Evolutionary conservation across 1,140 invertebrate genomes (phyloP).

Genomic region (Megathymus violae): DNA sequence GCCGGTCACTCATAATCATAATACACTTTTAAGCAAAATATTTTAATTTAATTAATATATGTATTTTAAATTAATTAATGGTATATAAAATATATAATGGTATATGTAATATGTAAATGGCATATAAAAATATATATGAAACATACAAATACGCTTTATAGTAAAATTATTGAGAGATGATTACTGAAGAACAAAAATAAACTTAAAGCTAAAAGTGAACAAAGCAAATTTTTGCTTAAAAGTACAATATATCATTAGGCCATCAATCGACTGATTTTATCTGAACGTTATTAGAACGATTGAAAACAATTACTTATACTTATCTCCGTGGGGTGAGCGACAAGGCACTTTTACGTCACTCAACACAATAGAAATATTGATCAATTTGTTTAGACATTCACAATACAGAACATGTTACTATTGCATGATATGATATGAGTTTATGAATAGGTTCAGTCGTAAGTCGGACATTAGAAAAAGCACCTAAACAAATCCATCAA

Average conservation of each 20-base stretch:
- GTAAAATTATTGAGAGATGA: too few species aligned
- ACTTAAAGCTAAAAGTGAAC: not conserved
- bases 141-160: too few species aligned
- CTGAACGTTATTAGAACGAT: slow-evolving; percentile 7
- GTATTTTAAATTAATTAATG: too few species aligned
- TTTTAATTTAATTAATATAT: too few species aligned
- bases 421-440: slow-evolving; percentile 68
- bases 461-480: slow-evolving; percentile 45
- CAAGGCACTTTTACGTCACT: slow-evolving; percentile 24
- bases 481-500: slow-evolving; percentile 63
- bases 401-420: slow-evolving; percentile 40
- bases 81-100: too few species aligned
- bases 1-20: not conserved
- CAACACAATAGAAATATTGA: slow-evolving; percentile 54
- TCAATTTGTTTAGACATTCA: slow-evolving; percentile 58
- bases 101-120: too few species aligned
- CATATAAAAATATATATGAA: not conserved
- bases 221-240: not conserved
- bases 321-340: slow-evolving; percentile 41
- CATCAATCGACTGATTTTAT: slow-evolving; percentile 30
- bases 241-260: slow-evolving; percentile 24
- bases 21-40: slow-evolving; percentile 5
- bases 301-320: slow-evolving; percentile 41
- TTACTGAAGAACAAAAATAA: not conserved
- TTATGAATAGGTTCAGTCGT: slow-evolving; percentile 63